Percentiles rank a stretch among this genome's conserved stretches.
Conservation (phyloP, 2,888 invertebrate genomes). For the Plagiodera versicolora region DNA sequence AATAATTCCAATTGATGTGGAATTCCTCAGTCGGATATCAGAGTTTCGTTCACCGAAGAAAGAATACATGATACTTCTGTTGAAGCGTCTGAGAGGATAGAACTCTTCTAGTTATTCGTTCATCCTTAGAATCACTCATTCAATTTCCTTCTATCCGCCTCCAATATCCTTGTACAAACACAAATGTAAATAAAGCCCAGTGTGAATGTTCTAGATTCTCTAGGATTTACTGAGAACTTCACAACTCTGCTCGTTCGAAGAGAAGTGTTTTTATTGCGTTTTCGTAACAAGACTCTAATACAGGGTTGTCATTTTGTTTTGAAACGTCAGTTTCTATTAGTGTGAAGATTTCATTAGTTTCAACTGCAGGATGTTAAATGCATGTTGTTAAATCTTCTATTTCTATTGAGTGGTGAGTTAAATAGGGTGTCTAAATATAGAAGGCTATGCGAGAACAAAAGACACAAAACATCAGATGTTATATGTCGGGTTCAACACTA, state of each 20-base stretch:
- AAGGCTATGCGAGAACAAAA: too few relatives aligned
- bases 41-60: too few relatives aligned
- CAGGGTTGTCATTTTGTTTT: too few relatives aligned
- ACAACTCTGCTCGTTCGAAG: background rate
- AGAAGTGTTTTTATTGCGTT: background rate
- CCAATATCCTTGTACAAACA: background rate
- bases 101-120: slow-evolving; percentile 4
- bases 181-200: slow-evolving; percentile 6
- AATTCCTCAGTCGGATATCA: background rate
- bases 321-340: too few relatives aligned
- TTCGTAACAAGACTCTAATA: too few relatives aligned
- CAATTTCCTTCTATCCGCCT: slow-evolving; percentile 15
- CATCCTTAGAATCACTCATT: slow-evolving; percentile 16
- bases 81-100: background rate
- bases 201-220: slow-evolving; percentile 8
- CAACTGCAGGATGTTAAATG: too few relatives aligned
- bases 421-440: too few relatives aligned
- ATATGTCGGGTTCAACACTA: too few relatives aligned
- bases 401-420: too few relatives aligned
- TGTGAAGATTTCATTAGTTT: too few relatives aligned
- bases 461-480: too few relatives aligned
- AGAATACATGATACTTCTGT: background rate
- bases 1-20: background rate
- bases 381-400: too few relatives aligned
- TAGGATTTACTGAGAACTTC: slow-evolving; percentile 12